Base-by-base conservation (phyloP, 2,113 vertebrate genomes). In the Taxidea taxus region DNA sequence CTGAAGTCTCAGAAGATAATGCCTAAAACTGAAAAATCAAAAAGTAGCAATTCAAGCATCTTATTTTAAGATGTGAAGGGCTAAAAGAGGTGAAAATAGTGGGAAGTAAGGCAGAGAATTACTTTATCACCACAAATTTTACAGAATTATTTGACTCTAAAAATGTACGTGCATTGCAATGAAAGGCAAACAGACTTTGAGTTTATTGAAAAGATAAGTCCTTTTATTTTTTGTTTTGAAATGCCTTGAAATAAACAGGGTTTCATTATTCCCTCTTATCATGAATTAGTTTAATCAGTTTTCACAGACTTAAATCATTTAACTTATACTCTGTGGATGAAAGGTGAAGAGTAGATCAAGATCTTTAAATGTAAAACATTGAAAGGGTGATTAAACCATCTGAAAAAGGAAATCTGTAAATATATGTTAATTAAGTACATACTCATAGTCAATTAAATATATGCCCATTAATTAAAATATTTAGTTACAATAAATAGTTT, bases 221-320 rank as follows among this genome's bases (percentile, higher is more conserved):
- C 64, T 72, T 94, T 85, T 84, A 51, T 93, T 97, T 31, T 89
- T 29, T 56, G 37, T 96, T 94, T 95, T 90, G 44, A 70, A 92
- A 91, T 91, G 54, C 4, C 25, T 96, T 20, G 54, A n/a, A 66
- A 87, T 94, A 86, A 78, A 75, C 11, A 93, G 66, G 3, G 11
- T 87, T 81, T 93, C 42, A 7, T 66, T 56, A 58, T 62, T 95
- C 4, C 21, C 23, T 88, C 9, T 10, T 60, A 37, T 90, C 25
- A 49, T 34, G 39, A 81, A n/a, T 91, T 85, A 88, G 5, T 95
- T 60, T 58, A 10, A 47, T 44, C 87, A 74, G 2, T 85, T 95
- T 96, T 93, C 54, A 60, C 74, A 60, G 20, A 68, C 21, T 80
- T 92, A 70, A 77, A 31, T 95, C 3, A 72, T 66, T 84, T 95